Base-by-base conservation (phyloP, 2,888 invertebrate genomes). In the Girardia tigrina region DNA sequence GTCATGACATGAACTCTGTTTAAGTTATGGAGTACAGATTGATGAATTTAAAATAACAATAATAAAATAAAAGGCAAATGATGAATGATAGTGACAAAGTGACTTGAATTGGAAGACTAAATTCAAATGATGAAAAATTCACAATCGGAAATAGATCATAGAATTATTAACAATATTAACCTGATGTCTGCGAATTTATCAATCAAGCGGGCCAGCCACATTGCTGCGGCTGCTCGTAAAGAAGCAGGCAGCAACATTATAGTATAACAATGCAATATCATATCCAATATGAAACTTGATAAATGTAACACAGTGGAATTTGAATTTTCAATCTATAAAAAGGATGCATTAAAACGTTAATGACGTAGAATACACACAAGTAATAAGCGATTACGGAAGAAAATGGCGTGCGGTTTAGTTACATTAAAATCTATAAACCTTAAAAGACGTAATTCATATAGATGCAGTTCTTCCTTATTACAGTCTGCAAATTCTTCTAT, bases 251-350 rank as follows among this genome's bases (percentile, higher is more conserved):
- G 4, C 26, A 75, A 14, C 28, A 70, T 26, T 14, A 72, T 8
- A 4, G 71, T 23, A 26, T 71, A 36, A 26, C 75, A 26, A 73
- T 75, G 75, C 20, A 75, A 28, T 75, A 16, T 29, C 29, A 27
- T 28, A 16, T 75, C 75, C 16, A 75, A 42, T 26, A 75, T 73
- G 26, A 75, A 75, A 28, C 75, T 27, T 14, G 75, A 71, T 72
- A 75, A 29, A 42, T 29, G 56, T 56, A 56, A 56, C n/a, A 56
- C 23, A 20, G 56, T 56, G 4, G 56, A 56, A n/a, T 56, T 56
- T 8, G 56, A n/a, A 6, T 4, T n/a, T 56, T 56, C 56, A 8
- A 56, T 56, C 56, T 56, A 56, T 4, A 56, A 12, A 36, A 36
- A 16, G 36, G 8, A 12, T 36, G 16, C 16, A 12, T 36, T 36